Percentiles rank a stretch among this genome's conserved stretches.
Conservation (phyloP, 2,888 invertebrate species). For the Cataglyphis livida region DNA sequence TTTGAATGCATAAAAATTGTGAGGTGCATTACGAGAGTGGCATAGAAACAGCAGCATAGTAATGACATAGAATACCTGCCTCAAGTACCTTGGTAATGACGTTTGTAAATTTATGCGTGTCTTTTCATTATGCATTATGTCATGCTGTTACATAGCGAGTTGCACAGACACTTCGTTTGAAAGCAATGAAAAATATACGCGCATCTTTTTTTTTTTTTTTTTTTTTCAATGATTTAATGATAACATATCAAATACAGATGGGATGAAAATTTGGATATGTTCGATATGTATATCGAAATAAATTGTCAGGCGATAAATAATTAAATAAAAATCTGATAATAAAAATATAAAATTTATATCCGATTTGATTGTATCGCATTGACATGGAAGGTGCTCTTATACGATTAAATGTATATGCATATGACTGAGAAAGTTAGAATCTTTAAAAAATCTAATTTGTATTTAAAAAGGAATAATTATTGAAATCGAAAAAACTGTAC, state of each 20-base stretch:
- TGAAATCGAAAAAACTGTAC: constrained; percentile 18
- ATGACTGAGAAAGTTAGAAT: neutral
- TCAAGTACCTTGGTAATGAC: constrained; percentile 27
- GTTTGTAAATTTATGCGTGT: constrained; percentile 34
- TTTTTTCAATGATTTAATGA: neutral
- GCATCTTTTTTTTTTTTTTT: too few species aligned
- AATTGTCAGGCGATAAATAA: neutral
- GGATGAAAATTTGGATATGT: neutral
- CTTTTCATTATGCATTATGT: constrained; percentile 37
- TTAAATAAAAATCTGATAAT: neutral
- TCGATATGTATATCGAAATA: neutral
- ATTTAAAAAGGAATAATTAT: constrained; percentile 14
- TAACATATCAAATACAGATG: neutral
- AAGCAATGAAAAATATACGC: constrained; percentile 5
- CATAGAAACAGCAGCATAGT: constrained; percentile 21
- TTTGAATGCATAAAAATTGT: neutral
- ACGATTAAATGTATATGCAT: neutral
- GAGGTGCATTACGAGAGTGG: neutral
- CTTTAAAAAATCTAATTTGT: constrained; percentile 1
- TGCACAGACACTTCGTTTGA: neutral
- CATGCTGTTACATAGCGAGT: constrained; percentile 11
- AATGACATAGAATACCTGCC: neutral
- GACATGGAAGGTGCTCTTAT: neutral
- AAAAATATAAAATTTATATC: neutral
- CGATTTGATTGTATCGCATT: neutral